These are phyloP conservation scores for Bombus huntii DNA, from an alignment of 1,140 invertebrate species.

Conservation along the genomic window DNA sequence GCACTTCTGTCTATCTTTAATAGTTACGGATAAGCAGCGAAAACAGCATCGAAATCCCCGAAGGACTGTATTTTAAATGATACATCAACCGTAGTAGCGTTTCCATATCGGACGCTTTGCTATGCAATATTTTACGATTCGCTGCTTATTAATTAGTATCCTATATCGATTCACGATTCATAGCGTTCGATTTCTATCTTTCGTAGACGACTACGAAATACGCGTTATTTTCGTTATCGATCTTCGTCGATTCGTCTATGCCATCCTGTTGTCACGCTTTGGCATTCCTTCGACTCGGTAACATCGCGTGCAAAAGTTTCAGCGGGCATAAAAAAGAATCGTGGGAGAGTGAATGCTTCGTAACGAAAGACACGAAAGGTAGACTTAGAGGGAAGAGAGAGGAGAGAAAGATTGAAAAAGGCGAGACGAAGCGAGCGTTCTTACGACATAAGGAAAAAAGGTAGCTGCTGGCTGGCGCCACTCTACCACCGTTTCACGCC, in stretches of 20 bases:
- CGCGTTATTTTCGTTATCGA: too few relatives aligned
- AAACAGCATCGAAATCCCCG: too few relatives aligned
- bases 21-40: too few relatives aligned
- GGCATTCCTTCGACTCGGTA: neutral
- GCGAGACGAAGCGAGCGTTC: neutral
- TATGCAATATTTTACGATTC: too few relatives aligned
- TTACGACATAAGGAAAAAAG: constrained; percentile 7
- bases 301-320: neutral
- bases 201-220: too few relatives aligned
- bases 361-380: neutral
- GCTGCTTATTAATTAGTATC: too few relatives aligned
- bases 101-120: too few relatives aligned
- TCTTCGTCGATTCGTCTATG: neutral
- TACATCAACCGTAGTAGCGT: too few relatives aligned
- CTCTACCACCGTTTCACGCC: constrained; percentile 24
- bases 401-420: neutral
- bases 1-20: too few relatives aligned
- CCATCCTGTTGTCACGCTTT: neutral
- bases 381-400: neutral
- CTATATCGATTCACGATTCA: too few relatives aligned
- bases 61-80: too few relatives aligned
- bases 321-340: neutral
- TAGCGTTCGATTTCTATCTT: too few relatives aligned
- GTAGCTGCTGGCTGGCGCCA: constrained; percentile 16
- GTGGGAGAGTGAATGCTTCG: neutral